Evolutionary conservation across 2,888 invertebrate species (phyloP), one percentile per base, ranked within the genome.

Genomic region (Heliconius cydno): DNA sequence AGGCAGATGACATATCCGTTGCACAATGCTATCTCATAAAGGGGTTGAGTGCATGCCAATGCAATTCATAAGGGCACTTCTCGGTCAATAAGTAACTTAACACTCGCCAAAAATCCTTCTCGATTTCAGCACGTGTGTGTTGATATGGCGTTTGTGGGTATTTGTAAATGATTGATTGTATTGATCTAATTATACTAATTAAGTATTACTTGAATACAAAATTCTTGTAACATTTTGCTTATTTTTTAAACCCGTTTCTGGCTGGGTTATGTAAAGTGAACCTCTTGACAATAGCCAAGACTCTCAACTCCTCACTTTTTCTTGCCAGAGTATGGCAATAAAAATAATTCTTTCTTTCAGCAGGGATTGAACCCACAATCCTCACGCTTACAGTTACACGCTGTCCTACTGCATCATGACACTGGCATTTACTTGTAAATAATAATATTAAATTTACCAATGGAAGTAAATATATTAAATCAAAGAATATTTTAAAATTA

Each of bases 21-120:
- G 92, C 92, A 93, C 94, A 94, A 94, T 91, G 86, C 88, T 86
- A 85, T 84, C 86, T 87, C 87, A 90, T 91, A 89, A 91, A 93
- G 92, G 94, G 94, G 92, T 93, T 90, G 89, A 92, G 89, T 93
- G 94, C 93, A 94, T 90, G 88, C 91, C 92, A 84, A 90, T 94
- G 94, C 93, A 92, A 94, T 91, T 90, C 89, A 94, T 94, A 94
- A 92, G 94, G 94, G 94, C 88, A 93, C 90, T 78, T 77, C 78
- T 77, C 80, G 90, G 90, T 89, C 90, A 91, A 89, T 90, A 85
- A 87, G 94, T 89, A 94, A 94, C 88, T 88, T 85, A 88, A 94
- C 89, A 93, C 93, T 90, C 85, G 80, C 87, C 89, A 84, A 89
- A 87, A 89, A 89, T 89, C 90, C 88, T 88, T 90, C 88, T 87